Base-by-base conservation (phyloP, 2,797 vertebrate genomes). In the Cichlasoma orientale region DNA sequence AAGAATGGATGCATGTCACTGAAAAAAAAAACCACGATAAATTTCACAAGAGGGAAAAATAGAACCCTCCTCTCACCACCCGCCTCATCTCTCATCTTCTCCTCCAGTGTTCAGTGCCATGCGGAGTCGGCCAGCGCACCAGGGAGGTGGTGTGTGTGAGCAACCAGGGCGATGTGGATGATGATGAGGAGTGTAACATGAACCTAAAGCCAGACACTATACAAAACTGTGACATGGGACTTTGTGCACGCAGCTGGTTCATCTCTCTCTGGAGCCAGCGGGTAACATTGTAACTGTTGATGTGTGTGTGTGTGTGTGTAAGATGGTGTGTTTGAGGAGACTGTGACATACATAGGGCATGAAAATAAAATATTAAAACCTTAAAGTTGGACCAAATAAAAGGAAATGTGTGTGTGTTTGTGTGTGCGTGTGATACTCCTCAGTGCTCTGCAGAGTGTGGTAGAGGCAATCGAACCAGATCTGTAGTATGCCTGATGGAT, bases 231-330 rank as follows among this genome's bases (percentile, higher is more conserved):
- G 95, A 96, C 90, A 93, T 92, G 92, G 95, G 95, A 38, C 77
- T 88, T n/a, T 96, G 95, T 75, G 92, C 95, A 53, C 90, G 92
- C 63, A 95, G 94, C 93, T 96, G 95, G 95, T 96, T 95, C 90
- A 92, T 88, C 75, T 95, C 95, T 14, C 87, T 79, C 71, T 96
- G 95, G 95, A 96, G 95, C 74, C 91, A 92, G 29, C 77, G 84
- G 93, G 95, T 96, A 90, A 91, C 68, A 69, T 27, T 59, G 4
- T 54, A 29, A 69, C 19, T 72, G 19, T 73, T 33, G 33, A 36
- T 19, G 7, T 56, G 38, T 41, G 16, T 27, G 36, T 72, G 11
- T 56, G 36, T 63, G 25, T 75, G 44, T 75, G 10, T 44, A 14
- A 44, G 41, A 47, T 47, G 13, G 41, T 44, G 44, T 47, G 44